Conservation (phyloP, 2,888 invertebrate genomes). For the Meteorus colon region DNA sequence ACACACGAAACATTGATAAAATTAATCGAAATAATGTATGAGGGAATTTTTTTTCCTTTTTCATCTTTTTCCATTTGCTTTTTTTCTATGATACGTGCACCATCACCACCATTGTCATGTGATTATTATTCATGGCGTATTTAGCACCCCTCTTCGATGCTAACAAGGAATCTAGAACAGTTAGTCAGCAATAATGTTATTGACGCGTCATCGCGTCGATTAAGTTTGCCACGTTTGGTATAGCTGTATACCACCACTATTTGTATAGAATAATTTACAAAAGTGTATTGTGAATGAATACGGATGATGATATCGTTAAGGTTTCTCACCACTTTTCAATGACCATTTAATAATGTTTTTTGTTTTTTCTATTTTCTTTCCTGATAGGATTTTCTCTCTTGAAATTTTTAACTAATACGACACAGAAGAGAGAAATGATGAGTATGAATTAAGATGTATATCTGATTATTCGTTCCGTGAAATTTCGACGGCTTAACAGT, state of each 20-base stretch:
- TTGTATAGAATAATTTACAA: background rate
- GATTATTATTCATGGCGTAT: constrained; percentile 19
- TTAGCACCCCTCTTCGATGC: constrained; percentile 29
- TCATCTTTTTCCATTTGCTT: background rate
- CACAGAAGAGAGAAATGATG: too few relatives aligned
- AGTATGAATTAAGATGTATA: too few relatives aligned
- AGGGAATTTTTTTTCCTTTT: background rate
- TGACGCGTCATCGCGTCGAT: constrained; percentile 3
- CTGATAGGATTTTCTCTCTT: too few relatives aligned
- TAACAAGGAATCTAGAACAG: constrained; percentile 3
- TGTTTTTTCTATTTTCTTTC: too few relatives aligned
- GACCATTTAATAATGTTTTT: too few relatives aligned
- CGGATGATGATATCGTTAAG: too few relatives aligned
- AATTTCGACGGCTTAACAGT: too few relatives aligned
- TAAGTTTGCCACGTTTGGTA: constrained; percentile 4
- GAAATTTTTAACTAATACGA: too few relatives aligned
- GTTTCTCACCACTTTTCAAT: too few relatives aligned
- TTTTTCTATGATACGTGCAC: background rate
- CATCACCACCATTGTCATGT: background rate
- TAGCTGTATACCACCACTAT: background rate
- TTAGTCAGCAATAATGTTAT: constrained; percentile 9
- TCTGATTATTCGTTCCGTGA: too few relatives aligned
- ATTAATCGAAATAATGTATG: background rate
- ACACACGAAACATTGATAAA: constrained; percentile 2
- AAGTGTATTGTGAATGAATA: background rate